Percentiles rank a stretch among this genome's conserved stretches.
Evolutionary conservation across 2,888 invertebrate genomes (phyloP).

Genomic region (Heliconius hortense): DNA sequence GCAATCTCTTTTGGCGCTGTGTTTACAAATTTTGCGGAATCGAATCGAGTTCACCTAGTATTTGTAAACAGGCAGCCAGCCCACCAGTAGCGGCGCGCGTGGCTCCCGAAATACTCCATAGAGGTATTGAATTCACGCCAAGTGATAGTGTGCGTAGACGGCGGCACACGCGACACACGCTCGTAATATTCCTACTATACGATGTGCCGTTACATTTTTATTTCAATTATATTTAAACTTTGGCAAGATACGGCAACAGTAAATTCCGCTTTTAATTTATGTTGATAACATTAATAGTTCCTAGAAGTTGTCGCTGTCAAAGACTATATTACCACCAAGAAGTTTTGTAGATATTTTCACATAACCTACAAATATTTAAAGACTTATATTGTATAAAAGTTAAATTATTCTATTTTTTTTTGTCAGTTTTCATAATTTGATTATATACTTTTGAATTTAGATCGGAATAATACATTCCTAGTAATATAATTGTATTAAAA

Average conservation of each 20-base stretch:
- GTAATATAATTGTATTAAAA: conserved; percentile 20
- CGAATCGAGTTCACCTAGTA: conserved; percentile 75
- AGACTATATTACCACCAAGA: not conserved
- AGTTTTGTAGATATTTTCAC: not conserved
- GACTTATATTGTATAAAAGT: too few relatives aligned
- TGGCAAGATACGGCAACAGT: conserved; percentile 8
- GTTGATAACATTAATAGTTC: not conserved
- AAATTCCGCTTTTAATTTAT: conserved; percentile 3
- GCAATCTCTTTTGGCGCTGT: conserved; percentile 68
- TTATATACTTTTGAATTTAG: not conserved
- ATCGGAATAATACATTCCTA: conserved; percentile 4
- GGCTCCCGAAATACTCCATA: conserved; percentile 78
- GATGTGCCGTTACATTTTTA: conserved; percentile 71
- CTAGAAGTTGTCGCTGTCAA: not conserved
- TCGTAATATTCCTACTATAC: conserved; percentile 76
- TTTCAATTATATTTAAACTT: conserved; percentile 58
- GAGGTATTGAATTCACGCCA: conserved; percentile 79
- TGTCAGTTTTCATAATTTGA: not conserved
- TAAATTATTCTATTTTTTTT: not conserved
- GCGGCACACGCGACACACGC: conserved; percentile 61
- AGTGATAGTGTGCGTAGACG: conserved; percentile 75
- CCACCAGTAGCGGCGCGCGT: conserved; percentile 61
- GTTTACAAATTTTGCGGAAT: conserved; percentile 76
- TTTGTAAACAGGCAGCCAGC: conserved; percentile 75
- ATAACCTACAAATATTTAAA: not conserved